Percentiles rank a stretch among this genome's conserved stretches.
Evolutionary conservation across 2,113 vertebrate species (phyloP).

Genomic region (Pontoporia blainvillei): DNA sequence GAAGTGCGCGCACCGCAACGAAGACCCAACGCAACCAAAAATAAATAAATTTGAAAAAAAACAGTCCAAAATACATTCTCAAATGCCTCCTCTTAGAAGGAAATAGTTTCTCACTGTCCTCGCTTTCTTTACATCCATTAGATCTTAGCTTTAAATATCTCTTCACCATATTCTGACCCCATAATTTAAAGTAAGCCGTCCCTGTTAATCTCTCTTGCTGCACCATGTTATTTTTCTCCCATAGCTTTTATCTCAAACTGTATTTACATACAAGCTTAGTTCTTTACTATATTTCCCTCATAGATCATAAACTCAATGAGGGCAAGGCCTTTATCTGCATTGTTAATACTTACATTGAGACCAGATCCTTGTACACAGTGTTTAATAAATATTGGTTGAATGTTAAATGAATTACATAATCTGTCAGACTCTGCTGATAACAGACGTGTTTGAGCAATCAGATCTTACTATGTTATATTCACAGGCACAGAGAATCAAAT

Average conservation of each 20-base stretch:
- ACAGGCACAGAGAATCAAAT: background rate
- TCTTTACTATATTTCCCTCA: background rate
- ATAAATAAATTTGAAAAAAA: accelerated
- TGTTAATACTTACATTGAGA: background rate
- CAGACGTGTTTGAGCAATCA: background rate
- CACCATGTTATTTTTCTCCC: background rate
- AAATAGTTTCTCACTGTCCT: background rate
- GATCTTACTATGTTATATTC: background rate
- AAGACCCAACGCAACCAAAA: too few relatives aligned
- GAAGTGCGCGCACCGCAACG: accelerated
- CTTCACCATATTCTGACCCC: background rate
- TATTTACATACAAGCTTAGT: background rate
- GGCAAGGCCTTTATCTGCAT: background rate
- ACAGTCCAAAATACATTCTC: background rate
- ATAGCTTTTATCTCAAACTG: background rate
- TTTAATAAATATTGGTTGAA: background rate
- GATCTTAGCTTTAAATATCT: background rate
- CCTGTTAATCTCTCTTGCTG: background rate
- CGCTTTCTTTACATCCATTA: background rate
- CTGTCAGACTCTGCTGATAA: background rate
- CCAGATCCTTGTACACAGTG: background rate
- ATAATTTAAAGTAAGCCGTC: background rate
- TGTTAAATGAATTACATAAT: background rate
- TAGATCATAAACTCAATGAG: background rate
- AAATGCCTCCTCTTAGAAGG: background rate